Evolutionary conservation across 2,113 vertebrate genomes (phyloP), one percentile per base, ranked within the genome.

Genomic region (Chamaea fasciata): DNA sequence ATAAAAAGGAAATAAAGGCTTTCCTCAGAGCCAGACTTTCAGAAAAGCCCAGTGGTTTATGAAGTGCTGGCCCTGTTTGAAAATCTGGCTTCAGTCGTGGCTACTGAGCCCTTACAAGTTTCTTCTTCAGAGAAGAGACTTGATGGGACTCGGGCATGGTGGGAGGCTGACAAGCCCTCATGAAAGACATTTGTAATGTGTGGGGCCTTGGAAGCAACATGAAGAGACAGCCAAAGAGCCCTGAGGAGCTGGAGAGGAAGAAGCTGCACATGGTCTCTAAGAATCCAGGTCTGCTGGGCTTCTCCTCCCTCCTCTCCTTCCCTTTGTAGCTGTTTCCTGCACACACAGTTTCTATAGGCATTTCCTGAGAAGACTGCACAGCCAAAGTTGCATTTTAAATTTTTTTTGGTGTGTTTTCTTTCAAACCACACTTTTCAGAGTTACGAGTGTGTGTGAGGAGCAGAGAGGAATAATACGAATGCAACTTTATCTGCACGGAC

Each of bases 311-410:
- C 67, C 70, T 63, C 62, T 46, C 19, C 65, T 67, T 87, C 67
- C 78, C 70, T 92, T 65, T 69, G 93, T 71, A 33, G 82, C 39
- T 8, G 28, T 73, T 92, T 95, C 95, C 96, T 78, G 89, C 18
- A 8, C 82, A 78, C 90, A 84, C 85, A 67, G 46, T 50, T 62
- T 78, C 83, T 55, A 26, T 15, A 62, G 59, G 44, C 67, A 46
- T 65, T 95, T 92, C 87, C 81, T 78, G 79, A 37, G 83, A 56
- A 89, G 73, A 86, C 4, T 89, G 24, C 84, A 50, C 71, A 83
- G 86, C 70, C 68, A 64, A 83, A 80, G 75, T 6, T 76, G 82
- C 35, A 41, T 74, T 88, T 53, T 14, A 12, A 7, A 4, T 11
- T 15, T 49, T 17, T 35, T 33, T 15, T 7, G 8, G 42, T 60